Evolutionary conservation across 2,888 invertebrate species (phyloP).

Genomic region (Ophioninae sp.): DNA sequence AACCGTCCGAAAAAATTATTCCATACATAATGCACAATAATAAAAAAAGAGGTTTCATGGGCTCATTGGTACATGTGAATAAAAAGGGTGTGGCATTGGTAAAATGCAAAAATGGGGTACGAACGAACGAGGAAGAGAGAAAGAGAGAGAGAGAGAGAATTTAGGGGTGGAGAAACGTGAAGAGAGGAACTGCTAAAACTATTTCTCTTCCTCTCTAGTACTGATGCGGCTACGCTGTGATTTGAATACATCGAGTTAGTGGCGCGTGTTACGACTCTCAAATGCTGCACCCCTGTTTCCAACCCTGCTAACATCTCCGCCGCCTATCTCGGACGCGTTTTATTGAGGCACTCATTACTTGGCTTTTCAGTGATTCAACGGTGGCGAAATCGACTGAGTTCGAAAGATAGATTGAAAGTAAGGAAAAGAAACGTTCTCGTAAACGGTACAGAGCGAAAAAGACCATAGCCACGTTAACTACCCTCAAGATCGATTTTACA

Average conservation of each 20-base stretch:
- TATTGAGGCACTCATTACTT: slow-evolving; percentile 65
- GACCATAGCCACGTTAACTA: slow-evolving; percentile 14
- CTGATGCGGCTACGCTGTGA: slow-evolving; percentile 73
- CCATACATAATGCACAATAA: not conserved
- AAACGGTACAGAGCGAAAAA: slow-evolving; percentile 3
- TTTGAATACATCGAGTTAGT: slow-evolving; percentile 81
- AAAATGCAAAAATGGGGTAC: slow-evolving; percentile 31
- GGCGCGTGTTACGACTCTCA: slow-evolving; percentile 77
- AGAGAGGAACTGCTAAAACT: slow-evolving; percentile 69
- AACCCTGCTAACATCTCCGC: slow-evolving; percentile 39
- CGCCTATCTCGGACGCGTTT: slow-evolving; percentile 55
- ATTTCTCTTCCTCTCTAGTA: slow-evolving; percentile 75
- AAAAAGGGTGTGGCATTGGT: slow-evolving; percentile 58
- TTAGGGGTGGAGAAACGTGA: not conserved
- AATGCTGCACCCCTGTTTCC: slow-evolving; percentile 62
- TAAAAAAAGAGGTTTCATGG: not conserved
- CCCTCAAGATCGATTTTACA: slow-evolving; percentile 44
- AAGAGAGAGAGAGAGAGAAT: not conserved
- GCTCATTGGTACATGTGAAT: slow-evolving; percentile 42
- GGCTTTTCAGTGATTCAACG: slow-evolving; percentile 63
- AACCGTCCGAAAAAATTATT: slow-evolving; percentile 22
- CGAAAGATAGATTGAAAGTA: not conserved
- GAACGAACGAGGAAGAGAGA: not conserved
- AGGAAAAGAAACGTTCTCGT: slow-evolving; percentile 32
- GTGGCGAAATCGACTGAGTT: slow-evolving; percentile 28